Evolutionary conservation across 2,888 invertebrate species (phyloP).

Genomic region (Trichopoda pennipes): DNA sequence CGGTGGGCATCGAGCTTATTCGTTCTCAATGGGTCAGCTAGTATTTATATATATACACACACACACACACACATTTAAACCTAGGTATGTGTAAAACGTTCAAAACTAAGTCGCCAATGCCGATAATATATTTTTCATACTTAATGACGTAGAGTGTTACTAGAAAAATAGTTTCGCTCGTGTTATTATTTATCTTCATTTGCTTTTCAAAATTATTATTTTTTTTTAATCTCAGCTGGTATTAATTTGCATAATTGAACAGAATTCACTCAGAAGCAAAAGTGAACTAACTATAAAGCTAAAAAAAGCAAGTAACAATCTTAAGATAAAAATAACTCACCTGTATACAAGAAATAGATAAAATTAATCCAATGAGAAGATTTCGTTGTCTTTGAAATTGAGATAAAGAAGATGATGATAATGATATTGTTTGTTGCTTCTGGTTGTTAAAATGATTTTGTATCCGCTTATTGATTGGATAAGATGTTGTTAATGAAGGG

Average conservation of each 20-base stretch:
- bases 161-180: no score
- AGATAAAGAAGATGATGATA: slow-evolving; percentile 15
- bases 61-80: no score
- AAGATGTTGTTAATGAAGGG: neutral
- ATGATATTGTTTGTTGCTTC: slow-evolving; percentile 47
- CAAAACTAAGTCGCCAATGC: neutral
- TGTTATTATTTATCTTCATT: no score
- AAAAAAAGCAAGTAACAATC: neutral
- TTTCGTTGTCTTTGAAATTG: slow-evolving; percentile 66
- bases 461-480: slow-evolving; percentile 58
- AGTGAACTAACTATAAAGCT: neutral
- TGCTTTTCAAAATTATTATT: neutral
- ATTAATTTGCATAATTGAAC: no score
- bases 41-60: no score
- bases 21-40: no score
- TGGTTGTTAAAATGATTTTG: slow-evolving; percentile 43
- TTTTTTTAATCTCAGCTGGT: neutral
- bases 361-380: slow-evolving; percentile 71
- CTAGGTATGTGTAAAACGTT: no score
- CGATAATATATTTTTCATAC: neutral
- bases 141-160: no score
- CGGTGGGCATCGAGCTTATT: no score
- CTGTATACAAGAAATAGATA: slow-evolving; percentile 70
- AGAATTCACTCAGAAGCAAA: neutral
- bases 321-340: slow-evolving; percentile 68